Evolutionary conservation across 1,140 invertebrate species (phyloP), one percentile per base, ranked within the genome.

Genomic region (Sogatella furcifera): DNA sequence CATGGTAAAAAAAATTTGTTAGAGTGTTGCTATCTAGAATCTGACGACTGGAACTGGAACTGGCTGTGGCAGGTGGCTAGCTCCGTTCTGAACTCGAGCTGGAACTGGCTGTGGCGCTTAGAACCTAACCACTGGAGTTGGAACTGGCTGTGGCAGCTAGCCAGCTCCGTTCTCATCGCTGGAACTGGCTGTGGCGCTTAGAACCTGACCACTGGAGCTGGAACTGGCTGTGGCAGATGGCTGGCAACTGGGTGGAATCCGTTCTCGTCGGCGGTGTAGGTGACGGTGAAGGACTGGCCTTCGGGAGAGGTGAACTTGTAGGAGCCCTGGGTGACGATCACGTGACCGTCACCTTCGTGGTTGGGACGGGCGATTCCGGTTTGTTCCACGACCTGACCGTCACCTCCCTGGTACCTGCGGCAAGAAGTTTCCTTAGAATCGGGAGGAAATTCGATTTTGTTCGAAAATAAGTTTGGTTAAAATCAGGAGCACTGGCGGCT

Each of bases 231-330:
- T n/a, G 59, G 38, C 24, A 55, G 52, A 60, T 55, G 60, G 8
- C 28, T 52, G 19, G 22, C 60, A 13, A 8, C n/a, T 13, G 38
- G 17, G 41, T 28, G 53, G 52, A 46, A 85, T 6, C 83, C 83
- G 19, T 81, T 78, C 69, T 83, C 80, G 62, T 83, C 83, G 64
- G 82, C 82, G 6, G 74, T 73, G 63, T 84, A 85, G 57, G 78
- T 77, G 2, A 84, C 78, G 52, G 63, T 57, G 49, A 68, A 55
- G 13, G 38, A 38, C 34, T 78, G 70, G 54, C 85, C 84, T 62
- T 86, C 82, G 42, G 83, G 80, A n/a, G 80, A 80, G 19, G 79
- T 78, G 74, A 85, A 88, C 31, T 73, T 72, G 71, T 79, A 83
- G 4, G 77, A 78, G 0, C 84, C 84, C 62, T 80, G 38, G 42